Percentiles rank a stretch among this genome's conserved stretches.
Evolutionary conservation across 2,888 invertebrate species (phyloP).

Genomic region (Diarsia mendica): DNA sequence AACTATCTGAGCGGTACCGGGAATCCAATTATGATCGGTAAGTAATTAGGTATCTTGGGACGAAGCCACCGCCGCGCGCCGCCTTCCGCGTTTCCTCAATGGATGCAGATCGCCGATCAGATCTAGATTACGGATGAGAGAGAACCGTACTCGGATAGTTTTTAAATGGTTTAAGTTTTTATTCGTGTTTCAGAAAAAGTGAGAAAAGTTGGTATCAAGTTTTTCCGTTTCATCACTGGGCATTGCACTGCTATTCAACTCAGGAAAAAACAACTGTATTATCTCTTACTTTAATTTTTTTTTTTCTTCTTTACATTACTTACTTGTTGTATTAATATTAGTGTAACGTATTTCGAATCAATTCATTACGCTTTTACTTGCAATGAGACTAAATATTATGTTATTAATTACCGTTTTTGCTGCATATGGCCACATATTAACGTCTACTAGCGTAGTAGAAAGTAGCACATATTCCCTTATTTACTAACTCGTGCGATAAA

Average conservation of each 20-base stretch:
- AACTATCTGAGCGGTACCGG: conserved; percentile 66
- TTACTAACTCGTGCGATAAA: conserved; percentile 21
- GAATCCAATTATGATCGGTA: conserved; percentile 73
- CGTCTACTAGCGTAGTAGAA: conserved; percentile 16
- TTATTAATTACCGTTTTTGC: neutral
- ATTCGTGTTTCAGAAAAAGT: conserved; percentile 33
- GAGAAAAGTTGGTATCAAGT: conserved; percentile 18
- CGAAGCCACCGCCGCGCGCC: conserved; percentile 49
- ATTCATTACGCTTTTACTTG: neutral
- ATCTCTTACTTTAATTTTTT: neutral
- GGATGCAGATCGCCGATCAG: conserved; percentile 67
- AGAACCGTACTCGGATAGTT: conserved; percentile 46
- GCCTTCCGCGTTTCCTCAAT: conserved; percentile 61
- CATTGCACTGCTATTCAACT: neutral
- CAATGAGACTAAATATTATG: neutral
- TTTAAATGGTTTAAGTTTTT: conserved; percentile 55
- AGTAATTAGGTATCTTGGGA: conserved; percentile 73
- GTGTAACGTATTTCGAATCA: neutral
- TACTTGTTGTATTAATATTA: neutral
- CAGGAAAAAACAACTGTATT: neutral
- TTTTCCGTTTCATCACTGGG: conserved; percentile 14
- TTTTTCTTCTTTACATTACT: neutral
- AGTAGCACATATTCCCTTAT: conserved; percentile 29
- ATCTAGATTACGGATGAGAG: conserved; percentile 62
- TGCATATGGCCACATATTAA: neutral